phyloP scores from a whole-genome alignment of 2,113 vertebrate genomes.

The Camelus dromedarius region DNA sequence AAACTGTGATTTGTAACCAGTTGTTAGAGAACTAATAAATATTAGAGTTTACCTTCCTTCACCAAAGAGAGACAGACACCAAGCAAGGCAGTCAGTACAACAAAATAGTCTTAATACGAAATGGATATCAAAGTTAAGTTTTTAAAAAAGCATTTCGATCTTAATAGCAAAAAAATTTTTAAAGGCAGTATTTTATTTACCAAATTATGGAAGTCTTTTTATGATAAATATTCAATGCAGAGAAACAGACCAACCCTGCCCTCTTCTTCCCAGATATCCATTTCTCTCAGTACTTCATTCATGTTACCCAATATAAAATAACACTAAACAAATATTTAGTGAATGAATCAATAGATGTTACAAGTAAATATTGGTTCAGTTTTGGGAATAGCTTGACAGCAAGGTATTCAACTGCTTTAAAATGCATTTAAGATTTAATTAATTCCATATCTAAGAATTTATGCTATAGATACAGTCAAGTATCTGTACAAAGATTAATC shows the following conservation, averaged over 20 bases:
- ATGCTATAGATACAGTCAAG: not conserved
- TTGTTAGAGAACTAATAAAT: not conserved
- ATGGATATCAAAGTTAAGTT: not conserved
- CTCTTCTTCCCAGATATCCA: not conserved
- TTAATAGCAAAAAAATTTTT: not conserved
- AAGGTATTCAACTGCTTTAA: not conserved
- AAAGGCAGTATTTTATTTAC: not conserved
- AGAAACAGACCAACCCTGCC: not conserved
- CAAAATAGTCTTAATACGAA: not conserved
- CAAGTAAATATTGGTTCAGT: not conserved
- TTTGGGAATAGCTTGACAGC: not conserved
- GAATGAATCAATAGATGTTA: not conserved
- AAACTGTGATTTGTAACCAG: not conserved
- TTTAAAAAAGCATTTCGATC: not conserved
- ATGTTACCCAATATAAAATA: not conserved
- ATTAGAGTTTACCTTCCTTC: not conserved
- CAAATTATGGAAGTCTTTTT: not conserved
- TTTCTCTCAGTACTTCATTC: not conserved
- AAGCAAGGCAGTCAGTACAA: not conserved
- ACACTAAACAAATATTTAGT: not conserved
- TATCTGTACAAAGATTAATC: not conserved
- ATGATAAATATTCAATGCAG: not conserved
- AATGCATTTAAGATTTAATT: not conserved
- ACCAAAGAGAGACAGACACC: not conserved
- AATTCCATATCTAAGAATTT: not conserved